Base-by-base conservation (phyloP, 2,888 invertebrate genomes). In the Meloe dianella region DNA sequence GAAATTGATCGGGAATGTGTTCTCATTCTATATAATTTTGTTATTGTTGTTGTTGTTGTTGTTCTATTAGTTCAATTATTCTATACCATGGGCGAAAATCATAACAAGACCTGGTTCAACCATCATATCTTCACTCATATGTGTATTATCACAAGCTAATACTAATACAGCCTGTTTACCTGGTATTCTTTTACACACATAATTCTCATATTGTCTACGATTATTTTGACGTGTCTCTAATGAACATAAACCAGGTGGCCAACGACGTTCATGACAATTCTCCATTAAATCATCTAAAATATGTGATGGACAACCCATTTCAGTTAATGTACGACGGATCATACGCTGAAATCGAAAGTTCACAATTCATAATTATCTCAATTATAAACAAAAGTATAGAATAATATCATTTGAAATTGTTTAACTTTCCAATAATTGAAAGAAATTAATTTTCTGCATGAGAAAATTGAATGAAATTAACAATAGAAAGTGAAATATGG, bases 81-180 rank as follows among this genome's bases (percentile, higher is more conserved):
- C 94, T 76, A 97, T 96, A 70, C 97, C 98, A 84, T 98, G 97
- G 68, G 98, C 98, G 85, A 98, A 98, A 80, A 98, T 97, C 97
- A 98, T 97, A 61, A 98, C 97, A 72, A 98, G 88, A 1, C 97
- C 98, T 0, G 97, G 97, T 77, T 97, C 96, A 51, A 95, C 89
- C 90, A 97, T 96, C 90, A 98, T 95, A 78, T 97, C 96, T 72
- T 96, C 96, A 65, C 94, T 92, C 88, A 98, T 96, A 82, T 97
- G 97, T 3, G 91, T 88, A 83, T 98, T 98, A 85, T 98, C 97
- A 83, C 96, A 96, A 69, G 94, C 93, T 73, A 98, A 88, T 41
- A 97, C 97, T 71, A 97, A 87, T 64, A 98, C 97, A 8, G 97
- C 97, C 84, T 97, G 97, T 83, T 96, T 96, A 70, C 95, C 96